Evolutionary conservation across 1,140 invertebrate genomes (phyloP).

Genomic region (Zaprionus capensis): DNA sequence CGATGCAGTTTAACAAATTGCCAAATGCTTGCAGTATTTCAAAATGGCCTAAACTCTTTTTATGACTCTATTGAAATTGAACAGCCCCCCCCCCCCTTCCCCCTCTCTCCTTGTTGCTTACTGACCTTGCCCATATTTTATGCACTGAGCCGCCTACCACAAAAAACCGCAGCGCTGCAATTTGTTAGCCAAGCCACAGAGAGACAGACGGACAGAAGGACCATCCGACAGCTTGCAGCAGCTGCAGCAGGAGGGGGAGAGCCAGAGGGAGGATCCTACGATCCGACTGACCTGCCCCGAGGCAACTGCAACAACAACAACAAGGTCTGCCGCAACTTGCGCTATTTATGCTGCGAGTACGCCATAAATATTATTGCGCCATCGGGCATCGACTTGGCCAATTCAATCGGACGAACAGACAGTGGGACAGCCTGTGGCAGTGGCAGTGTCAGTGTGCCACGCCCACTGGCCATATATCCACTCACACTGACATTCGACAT

Average conservation of each 20-base stretch:
- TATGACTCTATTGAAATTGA: slow-evolving; percentile 53
- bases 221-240: slow-evolving; percentile 9
- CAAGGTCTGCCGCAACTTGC: slow-evolving; percentile 5
- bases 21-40: slow-evolving; percentile 57
- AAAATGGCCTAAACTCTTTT: slow-evolving; percentile 55
- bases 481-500: slow-evolving; percentile 29
- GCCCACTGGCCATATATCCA: background rate
- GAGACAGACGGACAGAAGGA: slow-evolving; percentile 1
- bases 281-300: background rate
- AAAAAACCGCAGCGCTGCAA: slow-evolving; percentile 54
- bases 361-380: slow-evolving; percentile 47
- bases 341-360: slow-evolving; percentile 33
- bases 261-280: no score
- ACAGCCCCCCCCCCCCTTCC: slow-evolving; percentile 26
- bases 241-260: background rate
- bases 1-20: slow-evolving; percentile 46
- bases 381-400: slow-evolving; percentile 23
- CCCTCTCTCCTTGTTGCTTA: background rate
- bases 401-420: slow-evolving; percentile 28
- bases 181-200: slow-evolving; percentile 44
- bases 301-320: background rate
- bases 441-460: background rate
- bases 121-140: slow-evolving; percentile 59
- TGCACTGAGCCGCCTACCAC: slow-evolving; percentile 35
- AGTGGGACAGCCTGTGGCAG: background rate